phyloP scores from a whole-genome alignment of 2,888 invertebrate species.

The Agonopterix subpropinquella region DNA sequence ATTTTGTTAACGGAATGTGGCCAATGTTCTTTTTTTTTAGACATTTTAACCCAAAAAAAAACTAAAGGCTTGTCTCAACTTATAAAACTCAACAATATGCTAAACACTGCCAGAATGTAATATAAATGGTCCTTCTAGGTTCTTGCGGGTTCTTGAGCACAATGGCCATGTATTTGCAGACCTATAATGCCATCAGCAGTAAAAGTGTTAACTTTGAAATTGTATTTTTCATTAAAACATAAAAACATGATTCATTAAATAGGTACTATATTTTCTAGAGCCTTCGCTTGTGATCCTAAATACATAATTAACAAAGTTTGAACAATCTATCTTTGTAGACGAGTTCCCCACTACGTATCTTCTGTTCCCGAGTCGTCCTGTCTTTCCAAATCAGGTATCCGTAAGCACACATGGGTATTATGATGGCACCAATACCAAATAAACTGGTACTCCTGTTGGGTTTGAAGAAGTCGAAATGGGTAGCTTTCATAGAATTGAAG shows the following conservation, averaged over 20 bases:
- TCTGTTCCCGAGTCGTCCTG: slow-evolving; percentile 71
- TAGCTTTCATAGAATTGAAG: slow-evolving; percentile 82
- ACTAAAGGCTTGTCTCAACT: too few species aligned
- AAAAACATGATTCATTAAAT: slow-evolving; percentile 17
- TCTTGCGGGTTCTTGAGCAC: too few species aligned
- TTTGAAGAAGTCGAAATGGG: slow-evolving; percentile 79
- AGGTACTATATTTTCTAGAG: slow-evolving; percentile 9
- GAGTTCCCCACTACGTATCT: slow-evolving; percentile 82
- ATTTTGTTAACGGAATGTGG: too few species aligned
- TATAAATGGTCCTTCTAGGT: too few species aligned
- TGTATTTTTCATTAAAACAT: not conserved
- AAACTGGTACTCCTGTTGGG: slow-evolving; percentile 76
- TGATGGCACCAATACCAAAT: slow-evolving; percentile 63
- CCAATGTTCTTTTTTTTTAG: too few species aligned
- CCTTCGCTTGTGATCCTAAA: slow-evolving; percentile 4
- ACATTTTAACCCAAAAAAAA: too few species aligned
- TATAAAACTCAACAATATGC: too few species aligned
- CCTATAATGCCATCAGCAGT: not conserved
- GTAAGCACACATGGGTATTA: slow-evolving; percentile 73
- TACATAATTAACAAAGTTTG: slow-evolving; percentile 54
- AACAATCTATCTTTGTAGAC: slow-evolving; percentile 83
- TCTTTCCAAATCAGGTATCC: slow-evolving; percentile 71
- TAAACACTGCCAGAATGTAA: too few species aligned
- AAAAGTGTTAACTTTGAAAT: not conserved
- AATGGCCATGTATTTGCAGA: not conserved